Evolutionary conservation across 2,797 vertebrate genomes (phyloP).

Genomic region (Myripristis jacobus): DNA sequence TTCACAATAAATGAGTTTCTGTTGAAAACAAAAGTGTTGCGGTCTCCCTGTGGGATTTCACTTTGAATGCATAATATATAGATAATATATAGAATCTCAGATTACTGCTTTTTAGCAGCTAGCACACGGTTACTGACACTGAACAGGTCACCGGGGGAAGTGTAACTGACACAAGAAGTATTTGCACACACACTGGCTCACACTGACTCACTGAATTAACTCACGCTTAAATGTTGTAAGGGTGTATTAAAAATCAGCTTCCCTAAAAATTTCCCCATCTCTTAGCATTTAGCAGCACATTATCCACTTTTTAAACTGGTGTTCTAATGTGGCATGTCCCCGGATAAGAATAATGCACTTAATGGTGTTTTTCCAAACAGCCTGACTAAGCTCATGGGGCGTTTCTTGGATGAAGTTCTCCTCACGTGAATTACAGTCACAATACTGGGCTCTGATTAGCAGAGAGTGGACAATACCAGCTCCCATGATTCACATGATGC

Average conservation of each 20-base stretch:
- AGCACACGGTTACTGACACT: neutral
- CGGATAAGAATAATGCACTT: too few species aligned
- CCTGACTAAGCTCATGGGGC: too few species aligned
- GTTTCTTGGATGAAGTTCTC: too few species aligned
- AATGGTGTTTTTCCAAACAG: too few species aligned
- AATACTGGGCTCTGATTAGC: slow-evolving; percentile 12
- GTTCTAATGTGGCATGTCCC: too few species aligned
- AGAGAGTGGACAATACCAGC: slow-evolving; percentile 1
- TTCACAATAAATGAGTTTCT: too few species aligned
- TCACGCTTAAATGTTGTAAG: slow-evolving; percentile 28
- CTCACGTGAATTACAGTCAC: neutral
- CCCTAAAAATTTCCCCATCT: slow-evolving; percentile 1
- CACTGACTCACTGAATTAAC: slow-evolving; percentile 10
- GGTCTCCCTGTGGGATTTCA: too few species aligned
- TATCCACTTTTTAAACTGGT: neutral
- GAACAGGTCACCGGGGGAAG: slow-evolving; percentile 45
- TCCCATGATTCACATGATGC: slow-evolving; percentile 3
- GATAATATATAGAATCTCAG: too few species aligned
- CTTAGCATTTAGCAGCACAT: neutral
- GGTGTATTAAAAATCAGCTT: slow-evolving; percentile 24
- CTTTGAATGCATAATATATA: too few species aligned
- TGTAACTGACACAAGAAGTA: slow-evolving; percentile 35
- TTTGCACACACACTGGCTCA: slow-evolving; percentile 40
- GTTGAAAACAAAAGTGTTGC: too few species aligned
- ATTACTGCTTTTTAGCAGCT: too few species aligned